A percentile compares a stretch with the other conserved stretches of the same genome.
Evolutionary conservation across 2,113 vertebrate genomes (phyloP).

Genomic region (Caloenas nicobarica): DNA sequence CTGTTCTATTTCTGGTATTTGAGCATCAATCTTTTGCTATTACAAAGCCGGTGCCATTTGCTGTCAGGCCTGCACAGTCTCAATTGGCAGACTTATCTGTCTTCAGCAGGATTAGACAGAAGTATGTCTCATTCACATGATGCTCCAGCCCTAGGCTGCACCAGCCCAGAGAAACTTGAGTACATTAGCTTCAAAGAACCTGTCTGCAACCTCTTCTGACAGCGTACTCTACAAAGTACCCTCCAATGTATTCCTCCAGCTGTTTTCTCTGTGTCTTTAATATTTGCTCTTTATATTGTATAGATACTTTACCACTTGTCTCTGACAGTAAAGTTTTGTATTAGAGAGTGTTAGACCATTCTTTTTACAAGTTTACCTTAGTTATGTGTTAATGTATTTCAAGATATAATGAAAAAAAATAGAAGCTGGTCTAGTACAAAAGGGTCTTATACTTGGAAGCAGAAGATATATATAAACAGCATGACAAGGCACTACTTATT

Average conservation of each 20-base stretch:
- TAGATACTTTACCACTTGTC: background rate
- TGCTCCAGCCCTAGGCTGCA: constrained; percentile 51
- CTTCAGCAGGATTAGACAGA: constrained; percentile 69
- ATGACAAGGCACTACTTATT: background rate
- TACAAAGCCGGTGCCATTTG: constrained; percentile 52
- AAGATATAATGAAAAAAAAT: background rate
- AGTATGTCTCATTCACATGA: constrained; percentile 66
- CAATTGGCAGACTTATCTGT: constrained; percentile 73
- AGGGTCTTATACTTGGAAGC: background rate
- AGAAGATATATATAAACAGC: background rate
- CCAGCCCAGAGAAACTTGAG: constrained; percentile 65
- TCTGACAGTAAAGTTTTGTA: background rate
- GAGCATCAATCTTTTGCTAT: constrained; percentile 54
- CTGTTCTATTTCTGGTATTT: constrained; percentile 58
- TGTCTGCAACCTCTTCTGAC: constrained; percentile 54
- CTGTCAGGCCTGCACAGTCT: constrained; percentile 63
- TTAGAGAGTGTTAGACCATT: background rate
- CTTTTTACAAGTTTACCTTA: background rate
- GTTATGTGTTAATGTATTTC: background rate
- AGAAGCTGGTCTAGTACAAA: background rate
- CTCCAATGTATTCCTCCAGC: constrained; percentile 42
- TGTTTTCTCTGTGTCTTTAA: constrained; percentile 26
- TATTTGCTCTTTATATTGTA: background rate
- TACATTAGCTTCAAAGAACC: constrained; percentile 71
- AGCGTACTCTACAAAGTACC: constrained; percentile 13